phyloP scores from a whole-genome alignment of 1,140 invertebrate species.

The Drosophila varians region DNA sequence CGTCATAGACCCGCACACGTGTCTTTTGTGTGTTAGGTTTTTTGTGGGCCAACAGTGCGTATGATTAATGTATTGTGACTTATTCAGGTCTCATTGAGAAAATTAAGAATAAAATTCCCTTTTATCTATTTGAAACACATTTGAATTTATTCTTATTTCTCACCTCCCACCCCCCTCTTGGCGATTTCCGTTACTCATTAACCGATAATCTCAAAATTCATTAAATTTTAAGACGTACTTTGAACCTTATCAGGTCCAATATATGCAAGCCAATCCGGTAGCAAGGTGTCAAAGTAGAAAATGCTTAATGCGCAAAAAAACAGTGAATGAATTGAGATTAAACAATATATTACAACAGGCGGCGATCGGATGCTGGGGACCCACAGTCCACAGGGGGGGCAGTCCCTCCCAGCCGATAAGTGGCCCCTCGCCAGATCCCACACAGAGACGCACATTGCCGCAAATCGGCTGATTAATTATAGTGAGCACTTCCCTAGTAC shows the following conservation, averaged over 20 bases:
- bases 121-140: constrained; percentile 11
- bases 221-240: constrained; percentile 19
- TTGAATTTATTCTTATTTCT: not conserved
- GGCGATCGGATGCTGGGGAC: not conserved
- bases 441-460: constrained; percentile 12
- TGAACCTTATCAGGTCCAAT: constrained; percentile 42
- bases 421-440: constrained; percentile 17
- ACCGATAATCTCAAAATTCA: constrained; percentile 36
- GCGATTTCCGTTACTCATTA: constrained; percentile 33
- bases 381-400: not conserved
- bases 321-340: constrained; percentile 49
- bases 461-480: constrained; percentile 69
- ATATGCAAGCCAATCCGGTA: constrained; percentile 34
- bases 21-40: constrained; percentile 19
- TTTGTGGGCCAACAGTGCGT: constrained; percentile 41
- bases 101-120: not conserved
- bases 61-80: constrained; percentile 37
- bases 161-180: constrained; percentile 4
- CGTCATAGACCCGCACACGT: constrained; percentile 30
- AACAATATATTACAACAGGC: constrained; percentile 36
- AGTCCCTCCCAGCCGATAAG: constrained; percentile 3
- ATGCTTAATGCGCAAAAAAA: constrained; percentile 60
- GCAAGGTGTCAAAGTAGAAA: constrained; percentile 47
- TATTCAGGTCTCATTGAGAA: constrained; percentile 5
- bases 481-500: constrained; percentile 52